A percentile compares a stretch with the other conserved stretches of the same genome.
Evolutionary conservation across 2,797 vertebrate species (phyloP).

Genomic region (Psittacula derbiana): DNA sequence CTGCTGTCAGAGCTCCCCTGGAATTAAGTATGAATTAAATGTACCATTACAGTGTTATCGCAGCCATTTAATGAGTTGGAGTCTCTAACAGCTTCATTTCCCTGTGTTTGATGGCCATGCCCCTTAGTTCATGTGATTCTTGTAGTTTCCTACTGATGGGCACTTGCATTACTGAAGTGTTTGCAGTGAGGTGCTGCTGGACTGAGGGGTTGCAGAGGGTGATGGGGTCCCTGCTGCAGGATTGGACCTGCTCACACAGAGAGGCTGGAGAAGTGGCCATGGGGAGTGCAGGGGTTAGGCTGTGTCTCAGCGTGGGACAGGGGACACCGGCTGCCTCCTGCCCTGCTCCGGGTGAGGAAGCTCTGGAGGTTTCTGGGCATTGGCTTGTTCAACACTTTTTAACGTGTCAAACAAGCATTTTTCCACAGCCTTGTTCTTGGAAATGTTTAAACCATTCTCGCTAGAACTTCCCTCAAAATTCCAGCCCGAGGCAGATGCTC

Average conservation of each 20-base stretch:
- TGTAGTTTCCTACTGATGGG: not conserved
- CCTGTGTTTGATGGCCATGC: not conserved
- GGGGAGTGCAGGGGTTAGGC: not conserved
- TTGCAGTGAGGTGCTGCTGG: not conserved
- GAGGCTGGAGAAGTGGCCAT: not conserved
- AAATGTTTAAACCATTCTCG: not conserved
- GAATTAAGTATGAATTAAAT: constrained; percentile 49
- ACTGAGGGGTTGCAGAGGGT: fast-evolving
- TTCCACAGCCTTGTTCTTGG: not conserved
- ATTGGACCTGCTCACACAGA: fast-evolving
- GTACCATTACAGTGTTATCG: constrained; percentile 36
- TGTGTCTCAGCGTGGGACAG: fast-evolving
- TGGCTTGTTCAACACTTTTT: fast-evolving
- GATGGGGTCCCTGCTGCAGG: not conserved
- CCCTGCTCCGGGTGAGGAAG: not conserved
- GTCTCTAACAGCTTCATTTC: not conserved
- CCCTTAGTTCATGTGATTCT: not conserved
- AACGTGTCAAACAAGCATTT: not conserved
- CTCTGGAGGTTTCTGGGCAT: not conserved
- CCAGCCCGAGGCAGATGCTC: not conserved
- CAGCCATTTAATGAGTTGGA: not conserved
- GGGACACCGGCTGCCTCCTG: not conserved
- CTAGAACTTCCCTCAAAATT: constrained; percentile 30
- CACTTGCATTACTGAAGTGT: not conserved
- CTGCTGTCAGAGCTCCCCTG: not conserved